Evolutionary conservation across 1,140 invertebrate genomes (phyloP).

Genomic region (Battus philenor): DNA sequence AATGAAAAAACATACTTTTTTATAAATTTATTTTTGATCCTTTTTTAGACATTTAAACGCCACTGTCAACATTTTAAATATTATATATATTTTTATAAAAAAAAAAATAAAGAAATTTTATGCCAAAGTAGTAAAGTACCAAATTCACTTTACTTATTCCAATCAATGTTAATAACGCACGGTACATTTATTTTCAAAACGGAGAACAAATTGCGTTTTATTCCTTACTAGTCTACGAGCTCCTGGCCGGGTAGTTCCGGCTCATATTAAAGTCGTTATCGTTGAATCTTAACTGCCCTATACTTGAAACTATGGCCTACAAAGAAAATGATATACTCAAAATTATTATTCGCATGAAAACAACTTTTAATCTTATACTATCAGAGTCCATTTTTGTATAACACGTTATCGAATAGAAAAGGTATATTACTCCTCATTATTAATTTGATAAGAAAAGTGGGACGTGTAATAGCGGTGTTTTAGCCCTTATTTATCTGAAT

Average conservation of each 20-base stretch:
- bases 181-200: constrained; percentile 20
- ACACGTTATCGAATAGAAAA: constrained; percentile 18
- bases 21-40: too few relatives aligned
- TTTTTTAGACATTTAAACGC: too few relatives aligned
- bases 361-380: constrained; percentile 19
- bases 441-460: constrained; percentile 66
- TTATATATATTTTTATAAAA: too few relatives aligned
- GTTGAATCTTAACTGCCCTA: constrained; percentile 66
- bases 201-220: constrained; percentile 51
- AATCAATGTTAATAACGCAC: too few relatives aligned
- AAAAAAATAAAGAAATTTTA: too few relatives aligned
- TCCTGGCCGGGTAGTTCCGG: constrained; percentile 54
- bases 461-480: constrained; percentile 26
- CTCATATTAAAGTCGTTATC: constrained; percentile 72
- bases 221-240: constrained; percentile 45
- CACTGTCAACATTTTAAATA: too few relatives aligned
- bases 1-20: too few relatives aligned
- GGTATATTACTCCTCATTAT: constrained; percentile 61
- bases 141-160: too few relatives aligned
- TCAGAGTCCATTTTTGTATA: constrained; percentile 26
- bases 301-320: constrained; percentile 63
- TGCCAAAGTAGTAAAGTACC: too few relatives aligned
- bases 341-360: constrained; percentile 32
- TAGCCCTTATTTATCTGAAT: constrained; percentile 12
- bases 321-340: constrained; percentile 64